These are phyloP conservation scores for Synanthedon formicaeformis DNA, from an alignment of 2,888 invertebrate species.

Conservation along the genomic window DNA sequence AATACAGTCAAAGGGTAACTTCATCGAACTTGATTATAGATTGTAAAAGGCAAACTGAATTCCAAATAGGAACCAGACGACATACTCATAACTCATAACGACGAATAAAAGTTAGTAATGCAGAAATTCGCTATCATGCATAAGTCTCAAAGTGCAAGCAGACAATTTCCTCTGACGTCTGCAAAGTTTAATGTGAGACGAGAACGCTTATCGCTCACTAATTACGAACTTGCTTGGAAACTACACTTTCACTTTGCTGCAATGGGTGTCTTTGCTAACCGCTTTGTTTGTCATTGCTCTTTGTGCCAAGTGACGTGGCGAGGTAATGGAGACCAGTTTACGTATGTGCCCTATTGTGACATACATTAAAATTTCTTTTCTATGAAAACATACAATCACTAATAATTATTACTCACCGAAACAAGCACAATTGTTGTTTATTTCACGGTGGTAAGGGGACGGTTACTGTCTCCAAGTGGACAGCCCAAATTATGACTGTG, in stretches of 20 bases:
- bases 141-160: not conserved
- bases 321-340: not conserved
- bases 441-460: no score
- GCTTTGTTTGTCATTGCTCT: constrained; percentile 6
- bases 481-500: no score
- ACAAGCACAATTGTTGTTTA: no score
- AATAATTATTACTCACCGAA: no score
- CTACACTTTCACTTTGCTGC: constrained; percentile 15
- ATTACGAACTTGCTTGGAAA: constrained; percentile 25
- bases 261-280: constrained; percentile 1
- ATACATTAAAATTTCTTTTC: not conserved
- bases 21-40: no score
- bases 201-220: constrained; percentile 24
- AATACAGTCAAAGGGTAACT: no score
- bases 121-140: no score
- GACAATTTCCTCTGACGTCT: constrained; percentile 4
- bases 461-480: no score
- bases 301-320: not conserved
- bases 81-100: no score
- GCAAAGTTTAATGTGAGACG: constrained; percentile 11
- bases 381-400: no score
- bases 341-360: not conserved
- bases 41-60: no score
- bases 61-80: no score
- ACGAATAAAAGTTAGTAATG: not conserved